phyloP scores from a whole-genome alignment of 2,888 invertebrate species.

The Drosophila dives region DNA sequence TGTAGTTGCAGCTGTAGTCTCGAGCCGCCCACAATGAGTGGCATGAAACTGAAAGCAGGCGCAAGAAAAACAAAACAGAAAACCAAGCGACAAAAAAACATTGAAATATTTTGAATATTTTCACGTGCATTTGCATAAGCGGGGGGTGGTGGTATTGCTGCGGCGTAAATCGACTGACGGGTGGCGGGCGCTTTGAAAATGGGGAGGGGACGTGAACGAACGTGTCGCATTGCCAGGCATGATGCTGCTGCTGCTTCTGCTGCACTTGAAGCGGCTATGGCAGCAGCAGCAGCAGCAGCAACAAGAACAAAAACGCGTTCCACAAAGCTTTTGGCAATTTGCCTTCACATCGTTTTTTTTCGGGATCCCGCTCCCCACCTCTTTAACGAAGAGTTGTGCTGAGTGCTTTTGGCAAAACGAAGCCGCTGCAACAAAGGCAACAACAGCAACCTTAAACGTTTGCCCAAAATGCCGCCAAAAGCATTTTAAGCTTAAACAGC shows the following conservation, averaged over 20 bases:
- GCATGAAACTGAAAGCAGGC: constrained; percentile 73
- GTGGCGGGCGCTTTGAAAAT: background rate
- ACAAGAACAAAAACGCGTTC: constrained; percentile 30
- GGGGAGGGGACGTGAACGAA: constrained; percentile 5
- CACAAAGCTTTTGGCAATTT: constrained; percentile 78
- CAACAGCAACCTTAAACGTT: constrained; percentile 25
- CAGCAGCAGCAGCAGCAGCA: constrained; percentile 34
- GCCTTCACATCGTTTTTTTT: constrained; percentile 59
- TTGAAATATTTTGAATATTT: constrained; percentile 77
- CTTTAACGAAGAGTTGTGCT: constrained; percentile 6
- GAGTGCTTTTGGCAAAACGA: constrained; percentile 34
- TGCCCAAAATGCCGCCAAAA: constrained; percentile 17
- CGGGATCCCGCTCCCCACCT: background rate
- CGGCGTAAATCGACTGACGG: background rate
- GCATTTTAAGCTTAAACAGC: constrained; percentile 7
- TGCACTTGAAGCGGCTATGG: constrained; percentile 58
- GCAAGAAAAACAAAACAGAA: constrained; percentile 12
- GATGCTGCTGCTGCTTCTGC: constrained; percentile 33
- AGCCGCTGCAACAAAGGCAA: constrained; percentile 6
- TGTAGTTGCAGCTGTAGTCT: constrained; percentile 45
- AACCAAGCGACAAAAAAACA: constrained; percentile 43
- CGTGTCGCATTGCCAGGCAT: constrained; percentile 65
- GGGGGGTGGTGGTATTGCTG: constrained; percentile 11
- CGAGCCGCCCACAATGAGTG: constrained; percentile 37
- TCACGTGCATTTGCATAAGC: constrained; percentile 78